A percentile compares a stretch with the other conserved stretches of the same genome.
These are phyloP conservation scores for Etheostoma perlongum DNA, from an alignment of 2,797 vertebrate species.

Conservation along the genomic window DNA sequence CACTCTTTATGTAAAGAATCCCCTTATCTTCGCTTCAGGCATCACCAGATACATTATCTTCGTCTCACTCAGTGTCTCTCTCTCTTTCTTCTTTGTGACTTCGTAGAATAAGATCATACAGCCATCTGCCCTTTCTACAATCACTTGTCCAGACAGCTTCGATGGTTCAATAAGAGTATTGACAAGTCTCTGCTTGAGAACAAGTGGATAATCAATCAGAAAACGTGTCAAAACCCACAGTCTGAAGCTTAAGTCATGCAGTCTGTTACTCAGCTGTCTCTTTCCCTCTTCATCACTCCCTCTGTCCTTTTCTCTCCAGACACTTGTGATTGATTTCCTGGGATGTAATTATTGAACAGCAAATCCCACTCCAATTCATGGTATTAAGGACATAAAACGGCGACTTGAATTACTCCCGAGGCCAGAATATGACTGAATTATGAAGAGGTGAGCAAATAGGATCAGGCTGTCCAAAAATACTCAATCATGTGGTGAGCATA, in stretches of 20 bases:
- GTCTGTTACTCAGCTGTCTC: constrained; percentile 17
- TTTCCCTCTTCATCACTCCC: not conserved
- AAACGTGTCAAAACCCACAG: constrained; percentile 40
- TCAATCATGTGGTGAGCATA: constrained; percentile 35
- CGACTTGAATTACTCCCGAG: constrained; percentile 60
- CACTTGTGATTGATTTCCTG: constrained; percentile 56
- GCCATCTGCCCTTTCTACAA: constrained; percentile 19
- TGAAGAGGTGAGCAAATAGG: constrained; percentile 46
- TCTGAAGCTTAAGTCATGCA: constrained; percentile 26
- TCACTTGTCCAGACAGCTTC: constrained; percentile 41
- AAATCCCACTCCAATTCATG: constrained; percentile 68
- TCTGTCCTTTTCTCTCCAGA: constrained; percentile 19
- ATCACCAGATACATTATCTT: constrained; percentile 24
- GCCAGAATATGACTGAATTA: constrained; percentile 49
- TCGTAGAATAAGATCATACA: constrained; percentile 22
- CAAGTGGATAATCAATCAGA: constrained; percentile 39
- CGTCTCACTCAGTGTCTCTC: not conserved
- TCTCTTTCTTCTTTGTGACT: constrained; percentile 4
- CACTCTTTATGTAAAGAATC: not conserved
- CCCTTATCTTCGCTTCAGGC: constrained; percentile 17
- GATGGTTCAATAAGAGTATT: constrained; percentile 36
- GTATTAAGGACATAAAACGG: constrained; percentile 60
- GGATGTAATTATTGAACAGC: constrained; percentile 63
- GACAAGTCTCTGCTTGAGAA: constrained; percentile 47
- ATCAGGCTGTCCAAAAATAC: constrained; percentile 46